Evolutionary conservation across 2,113 vertebrate genomes (phyloP), one percentile per base, ranked within the genome.

Genomic region (Alligator sinensis): DNA sequence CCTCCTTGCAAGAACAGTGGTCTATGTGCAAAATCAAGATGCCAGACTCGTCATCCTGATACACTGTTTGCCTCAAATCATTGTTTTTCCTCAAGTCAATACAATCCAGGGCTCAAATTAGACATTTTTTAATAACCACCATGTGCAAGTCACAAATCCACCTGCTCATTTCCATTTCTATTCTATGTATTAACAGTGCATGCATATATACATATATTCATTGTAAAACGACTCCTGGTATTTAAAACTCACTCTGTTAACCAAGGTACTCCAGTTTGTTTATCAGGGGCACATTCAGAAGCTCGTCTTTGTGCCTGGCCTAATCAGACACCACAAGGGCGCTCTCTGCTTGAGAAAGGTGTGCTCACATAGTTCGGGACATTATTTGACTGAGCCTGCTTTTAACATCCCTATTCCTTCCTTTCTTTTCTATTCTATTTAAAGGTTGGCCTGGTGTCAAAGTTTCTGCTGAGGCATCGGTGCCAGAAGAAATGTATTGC

Each of bases 291-390:
- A 63, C 70, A 61, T 76, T 28, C 92, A 79, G 34, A 61, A 57
- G 27, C 60, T 2, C 13, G 25, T 16, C 18, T 27, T 47, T 18
- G 21, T 25, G 55, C 34, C 66, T 75, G 21, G 8, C 2, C 80
- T 64, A 25, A 38, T 15, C 22, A 16, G 30, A 17, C n/a, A 6
- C 57, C 87, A 30, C 63, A 25, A 80, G 30, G 68, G 38, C 62
- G 38, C 62, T 66, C 47, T 28, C 76, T 25, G 77, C 85, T 55
- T 1, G 17, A 61, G 77, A 18, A 60, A 30, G 63, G 72, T 28
- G 19, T n/a, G 55, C 13, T 8, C 21, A 2, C 21, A 24, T 1
- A 3, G 34, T 6, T 12, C 6, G 16, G 4, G 19, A 38, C 28
- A 1, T 8, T 22, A 2, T 2, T 10, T 11, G 64, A 54, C 6